Base-by-base conservation (phyloP, 2,113 vertebrate genomes). In the Ctenodactylus gundi region DNA sequence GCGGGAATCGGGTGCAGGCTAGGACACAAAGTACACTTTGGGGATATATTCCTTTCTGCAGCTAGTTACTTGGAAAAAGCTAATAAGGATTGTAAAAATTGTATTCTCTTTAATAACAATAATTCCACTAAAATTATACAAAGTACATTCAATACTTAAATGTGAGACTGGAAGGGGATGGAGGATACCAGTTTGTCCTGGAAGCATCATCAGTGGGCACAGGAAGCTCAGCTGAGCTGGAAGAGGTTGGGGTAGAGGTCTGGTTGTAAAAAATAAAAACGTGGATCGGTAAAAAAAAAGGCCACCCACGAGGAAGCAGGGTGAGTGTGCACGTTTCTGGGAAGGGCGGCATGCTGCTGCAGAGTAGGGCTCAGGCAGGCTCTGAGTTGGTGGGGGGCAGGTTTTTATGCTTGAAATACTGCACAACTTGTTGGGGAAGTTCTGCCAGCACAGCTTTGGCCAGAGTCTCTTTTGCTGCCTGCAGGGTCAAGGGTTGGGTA, bases 381-480 rank as follows among this genome's bases (percentile, higher is more conserved):
- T 99, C 99, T 0, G 98, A 97, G 98, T 98, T 99, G 98, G 98
- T 98, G 90, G 99, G 99, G 0, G 99, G 98, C 97, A 99, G 97
- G 97, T 99, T 99, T 97, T 98, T 98, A 97, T 99, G 99, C 97
- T 99, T 99, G 98, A 99, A 99, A 97, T 99, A 99, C 98, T 99
- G 99, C 77, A 99, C 99, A 6, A 99, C 99, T 98, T 99, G 99
- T 97, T 99, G 99, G 73, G 99, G 99, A 90, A 99, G 98, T 96
- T 99, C 99, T 0, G 99, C 99, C 98, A 99, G 97, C 89, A 99
- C 99, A 0, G 99, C 99, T 97, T 99, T 99, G 97, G 99, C 99
- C 96, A 99, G 97, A 11, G 99, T 99, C 98, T 99, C 99, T 97
- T 99, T 99, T 53, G 99, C 99, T 25, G 99, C 99, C 99, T 99